These are phyloP conservation scores for Pachyseris speciosa DNA, from an alignment of 64 coral and sea anemone genomes.

Conservation along the genomic window DNA sequence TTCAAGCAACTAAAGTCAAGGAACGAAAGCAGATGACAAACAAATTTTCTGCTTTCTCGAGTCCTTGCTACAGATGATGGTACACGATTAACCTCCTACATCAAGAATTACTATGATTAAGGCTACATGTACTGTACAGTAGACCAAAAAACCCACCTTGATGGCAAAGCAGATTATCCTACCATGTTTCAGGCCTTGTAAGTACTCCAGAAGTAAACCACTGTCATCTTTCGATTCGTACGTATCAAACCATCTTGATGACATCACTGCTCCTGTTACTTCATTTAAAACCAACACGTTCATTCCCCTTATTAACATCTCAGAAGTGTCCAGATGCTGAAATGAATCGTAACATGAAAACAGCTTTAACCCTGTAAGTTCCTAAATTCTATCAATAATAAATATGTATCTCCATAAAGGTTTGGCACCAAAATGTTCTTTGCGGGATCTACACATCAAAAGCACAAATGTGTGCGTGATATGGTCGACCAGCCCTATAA, in stretches of 20 bases:
- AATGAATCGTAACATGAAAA: not conserved
- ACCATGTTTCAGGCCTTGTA: conserved; percentile 60
- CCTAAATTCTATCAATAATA: too few relatives aligned
- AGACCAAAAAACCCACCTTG: conserved; percentile 39
- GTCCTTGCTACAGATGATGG: too few relatives aligned
- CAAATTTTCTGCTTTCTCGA: too few relatives aligned
- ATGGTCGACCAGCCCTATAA: too few relatives aligned
- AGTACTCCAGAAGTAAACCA: conserved; percentile 36
- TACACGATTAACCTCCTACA: too few relatives aligned
- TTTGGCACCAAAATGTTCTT: too few relatives aligned
- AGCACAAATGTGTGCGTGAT: too few relatives aligned
- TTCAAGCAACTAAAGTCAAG: too few relatives aligned
- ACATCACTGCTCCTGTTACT: conserved; percentile 65
- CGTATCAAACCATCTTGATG: conserved; percentile 71
- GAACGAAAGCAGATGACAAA: too few relatives aligned
- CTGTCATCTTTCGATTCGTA: conserved; percentile 57
- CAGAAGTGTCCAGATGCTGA: conserved; percentile 10
- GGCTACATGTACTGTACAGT: not conserved
- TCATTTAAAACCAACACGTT: conserved; percentile 84
- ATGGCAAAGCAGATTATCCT: conserved; percentile 83
- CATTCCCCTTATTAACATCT: conserved; percentile 60
- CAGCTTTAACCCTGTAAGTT: too few relatives aligned
- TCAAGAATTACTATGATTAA: not conserved
- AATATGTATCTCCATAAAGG: too few relatives aligned
- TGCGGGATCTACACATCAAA: too few relatives aligned